phyloP scores from a whole-genome alignment of 1,140 invertebrate species.

The Leucophenga varia region DNA sequence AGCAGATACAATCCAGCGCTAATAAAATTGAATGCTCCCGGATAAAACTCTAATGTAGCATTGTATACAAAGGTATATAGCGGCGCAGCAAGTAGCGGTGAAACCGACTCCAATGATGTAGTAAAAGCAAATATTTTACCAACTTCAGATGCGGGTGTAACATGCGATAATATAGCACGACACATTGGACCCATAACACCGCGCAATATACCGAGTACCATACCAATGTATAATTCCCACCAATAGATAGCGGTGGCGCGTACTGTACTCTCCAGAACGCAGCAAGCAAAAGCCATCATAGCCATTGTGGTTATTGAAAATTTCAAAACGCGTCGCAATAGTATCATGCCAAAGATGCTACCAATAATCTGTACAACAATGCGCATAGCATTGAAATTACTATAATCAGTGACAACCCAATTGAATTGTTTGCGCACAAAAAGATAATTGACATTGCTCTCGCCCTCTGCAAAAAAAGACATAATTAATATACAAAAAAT shows the following conservation, averaged over 20 bases:
- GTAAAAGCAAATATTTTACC: slow-evolving; percentile 68
- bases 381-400: slow-evolving; percentile 58
- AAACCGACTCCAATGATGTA: slow-evolving; percentile 64
- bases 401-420: slow-evolving; percentile 67
- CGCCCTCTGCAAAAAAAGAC: slow-evolving; percentile 40
- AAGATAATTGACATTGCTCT: slow-evolving; percentile 61
- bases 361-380: slow-evolving; percentile 59
- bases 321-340: slow-evolving; percentile 58
- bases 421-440: slow-evolving; percentile 66
- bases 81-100: slow-evolving; percentile 62
- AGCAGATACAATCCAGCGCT: slow-evolving; percentile 50
- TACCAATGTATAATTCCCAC: slow-evolving; percentile 66
- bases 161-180: slow-evolving; percentile 66
- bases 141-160: slow-evolving; percentile 64
- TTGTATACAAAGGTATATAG: slow-evolving; percentile 67
- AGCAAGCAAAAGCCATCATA: slow-evolving; percentile 45
- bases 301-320: slow-evolving; percentile 44
- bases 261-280: slow-evolving; percentile 57
- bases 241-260: slow-evolving; percentile 60
- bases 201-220: slow-evolving; percentile 60
- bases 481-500: not conserved
- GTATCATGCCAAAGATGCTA: slow-evolving; percentile 58
- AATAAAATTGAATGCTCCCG: slow-evolving; percentile 62
- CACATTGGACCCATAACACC: slow-evolving; percentile 64
- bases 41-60: slow-evolving; percentile 59